These are phyloP conservation scores for Morpho achilles DNA, from an alignment of 2,888 invertebrate genomes.

Conservation along the genomic window DNA sequence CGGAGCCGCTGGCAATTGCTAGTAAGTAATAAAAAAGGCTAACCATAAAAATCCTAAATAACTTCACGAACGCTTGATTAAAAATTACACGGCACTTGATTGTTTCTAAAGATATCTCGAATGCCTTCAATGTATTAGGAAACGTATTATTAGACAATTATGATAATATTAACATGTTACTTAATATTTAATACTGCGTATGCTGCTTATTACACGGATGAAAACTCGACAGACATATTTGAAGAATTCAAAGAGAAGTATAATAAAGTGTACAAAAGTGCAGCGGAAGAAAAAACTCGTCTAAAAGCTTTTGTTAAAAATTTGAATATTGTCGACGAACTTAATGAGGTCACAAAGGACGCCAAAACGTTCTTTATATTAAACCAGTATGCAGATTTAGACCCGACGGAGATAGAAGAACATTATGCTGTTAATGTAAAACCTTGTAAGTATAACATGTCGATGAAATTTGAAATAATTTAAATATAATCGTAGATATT, in stretches of 20 bases:
- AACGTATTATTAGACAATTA: neutral
- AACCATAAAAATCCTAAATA: neutral
- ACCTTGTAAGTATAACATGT: slow-evolving; percentile 43
- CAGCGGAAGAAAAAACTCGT: slow-evolving; percentile 33
- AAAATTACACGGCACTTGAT: neutral
- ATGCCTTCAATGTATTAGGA: too few relatives aligned
- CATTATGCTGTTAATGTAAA: slow-evolving; percentile 41
- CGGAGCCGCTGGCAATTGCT: too few relatives aligned
- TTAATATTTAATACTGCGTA: neutral
- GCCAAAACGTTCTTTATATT: slow-evolving; percentile 37
- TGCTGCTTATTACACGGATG: slow-evolving; percentile 22
- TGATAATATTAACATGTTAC: neutral
- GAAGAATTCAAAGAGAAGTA: slow-evolving; percentile 42
- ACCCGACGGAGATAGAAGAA: slow-evolving; percentile 39
- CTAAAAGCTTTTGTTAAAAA: slow-evolving; percentile 43
- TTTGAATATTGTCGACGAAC: slow-evolving; percentile 35
- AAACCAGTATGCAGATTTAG: slow-evolving; percentile 48
- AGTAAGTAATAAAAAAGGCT: neutral
- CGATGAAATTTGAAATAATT: too few relatives aligned
- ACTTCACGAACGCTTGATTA: neutral
- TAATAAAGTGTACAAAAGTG: slow-evolving; percentile 38
- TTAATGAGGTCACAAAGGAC: slow-evolving; percentile 39
- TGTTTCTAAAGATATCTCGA: too few relatives aligned
- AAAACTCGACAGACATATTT: slow-evolving; percentile 35
- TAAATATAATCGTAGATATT: too few relatives aligned